Evolutionary conservation across 2,113 vertebrate species (phyloP).

Genomic region (Onychostoma macrolepis): DNA sequence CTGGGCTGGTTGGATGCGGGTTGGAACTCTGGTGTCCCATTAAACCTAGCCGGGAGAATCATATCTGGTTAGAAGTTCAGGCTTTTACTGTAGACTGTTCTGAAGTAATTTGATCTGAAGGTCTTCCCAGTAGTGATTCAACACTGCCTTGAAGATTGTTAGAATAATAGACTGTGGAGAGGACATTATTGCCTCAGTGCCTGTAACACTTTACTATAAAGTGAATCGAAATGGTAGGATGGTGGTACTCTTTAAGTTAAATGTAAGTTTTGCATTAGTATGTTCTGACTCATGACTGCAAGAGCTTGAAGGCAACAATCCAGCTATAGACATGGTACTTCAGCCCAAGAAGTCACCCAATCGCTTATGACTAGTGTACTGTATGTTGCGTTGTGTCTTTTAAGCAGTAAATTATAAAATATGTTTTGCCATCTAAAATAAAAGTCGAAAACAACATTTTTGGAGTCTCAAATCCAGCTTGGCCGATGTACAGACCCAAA

Average conservation of each 20-base stretch:
- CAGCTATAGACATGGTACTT: not conserved
- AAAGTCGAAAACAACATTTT: not conserved
- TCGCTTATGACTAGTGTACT: not conserved
- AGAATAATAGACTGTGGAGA: constrained; percentile 46
- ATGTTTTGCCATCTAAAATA: not conserved
- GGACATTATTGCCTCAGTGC: not conserved
- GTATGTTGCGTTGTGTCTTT: not conserved
- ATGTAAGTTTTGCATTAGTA: not conserved
- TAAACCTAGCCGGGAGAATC: constrained; percentile 75
- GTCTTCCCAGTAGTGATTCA: constrained; percentile 47
- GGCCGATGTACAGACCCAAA: constrained; percentile 73
- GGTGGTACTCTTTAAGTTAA: not conserved
- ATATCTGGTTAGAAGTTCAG: constrained; percentile 75
- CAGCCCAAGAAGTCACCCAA: not conserved
- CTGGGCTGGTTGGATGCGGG: constrained; percentile 72
- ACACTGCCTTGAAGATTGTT: constrained; percentile 54
- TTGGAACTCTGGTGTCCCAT: constrained; percentile 78
- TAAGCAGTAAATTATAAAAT: not conserved
- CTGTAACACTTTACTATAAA: not conserved
- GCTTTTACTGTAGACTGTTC: constrained; percentile 62
- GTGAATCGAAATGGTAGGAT: not conserved
- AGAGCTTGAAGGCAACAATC: not conserved
- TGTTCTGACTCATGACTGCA: not conserved
- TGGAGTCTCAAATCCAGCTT: constrained; percentile 51
- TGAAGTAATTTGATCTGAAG: constrained; percentile 68